Evolutionary conservation across 2,888 invertebrate genomes (phyloP), one percentile per base, ranked within the genome.

Genomic region (Notodonta ziczac): DNA sequence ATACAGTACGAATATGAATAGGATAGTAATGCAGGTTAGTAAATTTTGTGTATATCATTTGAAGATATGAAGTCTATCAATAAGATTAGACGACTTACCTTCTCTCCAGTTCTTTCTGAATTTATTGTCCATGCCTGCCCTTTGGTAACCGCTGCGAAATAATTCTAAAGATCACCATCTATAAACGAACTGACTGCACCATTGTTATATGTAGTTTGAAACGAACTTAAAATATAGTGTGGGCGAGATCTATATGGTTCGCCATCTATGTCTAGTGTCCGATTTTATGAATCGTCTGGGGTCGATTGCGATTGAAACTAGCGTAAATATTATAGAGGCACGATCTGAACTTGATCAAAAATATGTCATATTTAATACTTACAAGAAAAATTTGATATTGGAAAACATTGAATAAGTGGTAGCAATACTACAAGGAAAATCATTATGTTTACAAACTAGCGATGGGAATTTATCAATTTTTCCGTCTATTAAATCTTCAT

Each of bases 401-500:
- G n/a, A n/a, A n/a, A n/a, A n/a, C n/a, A n/a, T n/a, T n/a, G n/a
- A n/a, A n/a, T n/a, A n/a, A n/a, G 35, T 35, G 35, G 4, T 35
- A 35, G 35, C 4, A 3, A 35, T 35, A 35, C 5, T 35, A 35
- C 35, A 35, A 6, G 35, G 7, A 35, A 35, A 35, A 35, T 35
- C 35, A 35, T 3, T 5, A 5, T 35, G 2, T 7, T 35, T 35
- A 7, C 35, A 35, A 35, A 35, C 35, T 35, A 35, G 35, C 35
- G 35, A 6, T 42, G 9, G 42, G 10, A 46, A n/a, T n/a, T 46
- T 7, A 46, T 10, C 46, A 5, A 46, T 10, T 46, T n/a, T 42
- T 42, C 9, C 42, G 5, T 53, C 59, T 48, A 62, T 73, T 62
- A 71, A 67, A 65, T 65, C 61, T 63, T 53, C 63, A 67, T 73